Evolutionary conservation across 1,140 invertebrate genomes (phyloP), one percentile per base, ranked within the genome.

Genomic region (Aphelenchoides besseyi): DNA sequence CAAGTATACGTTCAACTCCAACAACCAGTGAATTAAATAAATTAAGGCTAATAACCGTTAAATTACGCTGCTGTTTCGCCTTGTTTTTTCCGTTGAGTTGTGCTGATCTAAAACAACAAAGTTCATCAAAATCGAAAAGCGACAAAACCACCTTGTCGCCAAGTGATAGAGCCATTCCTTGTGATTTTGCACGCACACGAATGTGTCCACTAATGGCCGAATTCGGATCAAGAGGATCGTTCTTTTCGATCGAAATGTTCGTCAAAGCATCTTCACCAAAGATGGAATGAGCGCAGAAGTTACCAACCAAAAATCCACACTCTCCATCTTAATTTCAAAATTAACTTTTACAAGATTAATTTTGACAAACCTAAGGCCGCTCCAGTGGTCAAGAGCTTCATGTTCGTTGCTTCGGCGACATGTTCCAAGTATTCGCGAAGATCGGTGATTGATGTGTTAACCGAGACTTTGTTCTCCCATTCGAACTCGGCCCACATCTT

Each of bases 401-500:
- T 98, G 85, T 99, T 99, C 26, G 96, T 99, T 69, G 91, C 92
- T 75, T 91, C 92, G 28, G 98, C 87, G 33, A 99, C 87, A 83
- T 97, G 94, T 61, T 91, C 89, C 29, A 99, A 87, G 87, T 97
- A 99, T 77, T 94, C 92, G 71, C 92, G 89, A 26, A 98, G 87
- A 85, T 97, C 94, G 0, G 91, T 92, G 70, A 98, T 89, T 54
- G 91, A 92, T 0, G 97, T 98, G 84, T 94, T 94, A 0, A 99
- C 95, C 0, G 94, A 92, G 8, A 98, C 90, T 88, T 89, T 77
- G 87, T 99, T 99, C 88, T 99, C 97, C 97, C 97, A 99, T 87
- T 99, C 97, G 87, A 99, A 99, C 87, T 97, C 95, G 1, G 94
- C 92, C 97, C 97, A 99, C 96, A 99, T 99, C 86, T 92, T 90